phyloP scores from a whole-genome alignment of 2,797 vertebrate species.

The Microchirus variegatus region DNA sequence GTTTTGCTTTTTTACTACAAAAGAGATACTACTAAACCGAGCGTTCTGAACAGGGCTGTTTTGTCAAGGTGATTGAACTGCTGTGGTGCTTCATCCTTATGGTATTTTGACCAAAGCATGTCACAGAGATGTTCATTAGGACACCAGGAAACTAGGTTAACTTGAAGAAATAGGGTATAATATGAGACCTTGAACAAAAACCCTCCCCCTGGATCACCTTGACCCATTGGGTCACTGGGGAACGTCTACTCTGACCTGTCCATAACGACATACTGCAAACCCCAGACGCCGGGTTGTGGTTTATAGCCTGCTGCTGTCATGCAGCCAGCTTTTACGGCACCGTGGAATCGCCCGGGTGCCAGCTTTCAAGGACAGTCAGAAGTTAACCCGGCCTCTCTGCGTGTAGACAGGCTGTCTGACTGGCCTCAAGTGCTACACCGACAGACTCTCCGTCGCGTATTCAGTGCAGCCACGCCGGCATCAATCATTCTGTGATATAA shows the following conservation, averaged over 20 bases:
- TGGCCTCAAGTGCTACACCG: constrained; percentile 37
- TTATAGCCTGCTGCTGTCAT: constrained; percentile 23
- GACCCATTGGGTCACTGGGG: constrained; percentile 5
- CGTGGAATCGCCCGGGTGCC: constrained; percentile 18
- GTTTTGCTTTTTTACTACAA: too few relatives aligned
- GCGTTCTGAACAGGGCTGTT: too few relatives aligned
- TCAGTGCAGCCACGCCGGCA: constrained; percentile 28
- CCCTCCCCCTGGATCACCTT: constrained; percentile 1
- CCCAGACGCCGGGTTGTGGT: constrained; percentile 18
- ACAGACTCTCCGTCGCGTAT: constrained; percentile 35
- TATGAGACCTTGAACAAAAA: too few relatives aligned
- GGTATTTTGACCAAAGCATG: too few relatives aligned
- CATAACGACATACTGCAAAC: constrained; percentile 7
- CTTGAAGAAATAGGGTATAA: too few relatives aligned
- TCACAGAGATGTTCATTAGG: too few relatives aligned
- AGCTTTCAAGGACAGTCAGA: constrained; percentile 61
- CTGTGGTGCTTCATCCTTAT: too few relatives aligned
- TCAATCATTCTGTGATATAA: constrained; percentile 43
- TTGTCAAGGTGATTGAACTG: too few relatives aligned
- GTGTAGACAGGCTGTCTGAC: constrained; percentile 38
- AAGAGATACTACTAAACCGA: too few relatives aligned
- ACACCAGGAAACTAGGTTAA: too few relatives aligned
- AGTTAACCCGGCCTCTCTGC: constrained; percentile 37
- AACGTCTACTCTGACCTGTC: constrained; percentile 25
- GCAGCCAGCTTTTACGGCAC: constrained; percentile 8